Percentiles rank a stretch among this genome's conserved stretches.
Conservation (phyloP, 2,797 vertebrate species). For the Melanotaenia parkinsoni region DNA sequence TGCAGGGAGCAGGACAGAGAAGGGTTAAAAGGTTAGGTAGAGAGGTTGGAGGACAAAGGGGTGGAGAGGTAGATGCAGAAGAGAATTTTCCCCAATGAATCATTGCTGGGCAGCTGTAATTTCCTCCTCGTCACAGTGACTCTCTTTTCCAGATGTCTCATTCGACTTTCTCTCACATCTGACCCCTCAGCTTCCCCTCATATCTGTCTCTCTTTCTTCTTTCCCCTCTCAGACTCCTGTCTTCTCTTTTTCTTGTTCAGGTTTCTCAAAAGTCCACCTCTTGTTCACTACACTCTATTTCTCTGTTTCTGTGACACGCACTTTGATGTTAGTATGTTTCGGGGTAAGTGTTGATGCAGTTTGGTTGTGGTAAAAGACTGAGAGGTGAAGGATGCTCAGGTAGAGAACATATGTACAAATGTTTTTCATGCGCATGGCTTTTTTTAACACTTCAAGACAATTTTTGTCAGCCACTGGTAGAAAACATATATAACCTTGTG, state of each 20-base stretch:
- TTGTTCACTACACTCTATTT: slow-evolving; percentile 67
- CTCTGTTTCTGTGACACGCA: slow-evolving; percentile 56
- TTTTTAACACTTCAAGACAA: slow-evolving; percentile 44
- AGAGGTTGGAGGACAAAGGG: slow-evolving; percentile 59
- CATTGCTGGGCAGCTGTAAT: slow-evolving; percentile 83
- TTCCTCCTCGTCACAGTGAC: slow-evolving; percentile 77
- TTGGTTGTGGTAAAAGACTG: slow-evolving; percentile 67
- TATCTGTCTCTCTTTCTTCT: slow-evolving; percentile 52
- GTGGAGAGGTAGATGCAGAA: slow-evolving; percentile 68
- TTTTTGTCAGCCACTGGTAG: slow-evolving; percentile 61
- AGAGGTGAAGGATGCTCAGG: slow-evolving; percentile 62
- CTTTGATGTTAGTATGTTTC: slow-evolving; percentile 56
- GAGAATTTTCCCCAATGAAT: slow-evolving; percentile 84
- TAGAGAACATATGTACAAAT: slow-evolving; percentile 26
- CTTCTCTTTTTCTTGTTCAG: slow-evolving; percentile 41
- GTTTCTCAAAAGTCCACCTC: slow-evolving; percentile 59
- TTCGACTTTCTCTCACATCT: slow-evolving; percentile 75
- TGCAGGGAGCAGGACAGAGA: slow-evolving; percentile 33
- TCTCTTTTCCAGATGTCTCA: slow-evolving; percentile 85
- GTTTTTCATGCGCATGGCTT: slow-evolving; percentile 24
- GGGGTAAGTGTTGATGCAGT: slow-evolving; percentile 72
- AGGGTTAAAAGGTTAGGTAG: slow-evolving; percentile 61
- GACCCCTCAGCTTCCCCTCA: slow-evolving; percentile 66
- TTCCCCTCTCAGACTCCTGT: slow-evolving; percentile 22
- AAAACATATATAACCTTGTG: slow-evolving; percentile 67